Conservation (phyloP, 2,113 vertebrate species). For the Trogon melanurus region DNA sequence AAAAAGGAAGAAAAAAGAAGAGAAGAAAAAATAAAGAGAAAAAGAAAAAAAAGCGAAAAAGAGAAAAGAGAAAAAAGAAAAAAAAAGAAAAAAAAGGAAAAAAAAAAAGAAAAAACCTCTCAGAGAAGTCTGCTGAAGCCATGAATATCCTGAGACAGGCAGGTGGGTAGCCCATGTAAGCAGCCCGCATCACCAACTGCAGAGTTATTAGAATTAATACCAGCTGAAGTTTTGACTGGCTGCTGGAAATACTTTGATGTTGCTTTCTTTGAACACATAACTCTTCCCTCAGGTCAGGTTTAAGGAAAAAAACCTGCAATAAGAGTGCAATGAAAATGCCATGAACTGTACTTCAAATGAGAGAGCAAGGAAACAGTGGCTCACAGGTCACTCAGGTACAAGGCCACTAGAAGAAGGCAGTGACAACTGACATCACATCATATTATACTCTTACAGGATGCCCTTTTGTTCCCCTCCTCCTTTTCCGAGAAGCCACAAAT, state of each 20-base stretch:
- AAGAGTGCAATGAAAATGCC: not conserved
- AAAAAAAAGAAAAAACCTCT: not conserved
- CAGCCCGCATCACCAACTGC: not conserved
- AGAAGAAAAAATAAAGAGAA: not conserved
- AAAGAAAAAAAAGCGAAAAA: not conserved
- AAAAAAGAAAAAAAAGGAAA: not conserved
- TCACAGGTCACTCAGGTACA: not conserved
- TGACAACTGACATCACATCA: not conserved
- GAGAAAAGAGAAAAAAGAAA: too few relatives aligned
- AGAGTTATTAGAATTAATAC: not conserved
- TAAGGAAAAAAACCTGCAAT: not conserved
- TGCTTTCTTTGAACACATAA: not conserved
- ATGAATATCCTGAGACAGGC: not conserved
- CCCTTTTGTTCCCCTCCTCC: not conserved
- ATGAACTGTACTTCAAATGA: not conserved
- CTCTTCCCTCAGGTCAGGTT: not conserved
- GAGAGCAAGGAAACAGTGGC: not conserved
- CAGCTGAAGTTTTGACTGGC: not conserved
- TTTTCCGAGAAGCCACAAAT: not conserved
- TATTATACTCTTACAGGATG: not conserved
- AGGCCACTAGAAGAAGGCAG: not conserved
- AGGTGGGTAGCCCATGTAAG: not conserved
- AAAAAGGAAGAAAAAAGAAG: not conserved
- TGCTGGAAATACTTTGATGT: constrained; percentile 1
- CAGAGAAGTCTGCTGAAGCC: not conserved